Evolutionary conservation across 2,888 invertebrate genomes (phyloP), one percentile per base, ranked within the genome.

Genomic region (Pardosa pseudoannulata): DNA sequence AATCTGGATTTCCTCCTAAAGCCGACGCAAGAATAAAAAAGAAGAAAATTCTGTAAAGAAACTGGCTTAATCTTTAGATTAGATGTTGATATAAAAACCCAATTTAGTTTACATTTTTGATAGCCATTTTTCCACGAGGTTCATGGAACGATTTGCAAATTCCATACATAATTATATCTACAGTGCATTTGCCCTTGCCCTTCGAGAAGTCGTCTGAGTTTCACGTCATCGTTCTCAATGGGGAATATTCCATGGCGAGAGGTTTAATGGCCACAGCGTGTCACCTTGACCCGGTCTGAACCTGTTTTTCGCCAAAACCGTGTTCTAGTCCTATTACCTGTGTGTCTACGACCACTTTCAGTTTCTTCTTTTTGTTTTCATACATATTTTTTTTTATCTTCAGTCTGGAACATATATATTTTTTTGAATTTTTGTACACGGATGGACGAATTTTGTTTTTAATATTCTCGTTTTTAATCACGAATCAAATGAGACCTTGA

Each of bases 231-330:
- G 19, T 56, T 56, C 56, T 56, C 23, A 56, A 56, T 56, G 56
- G 56, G 56, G 56, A 56, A 56, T 56, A 56, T 56, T 56, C 56
- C 23, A 19, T 56, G 56, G 23, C 56, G 56, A 19, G 56, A 56
- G 62, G 81, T 81, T 81, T 81, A 81, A 81, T 81, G 81, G 62
- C 81, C 81, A 80, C 46, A 31, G 19, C 67, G 56, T 81, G 74
- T 81, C 81, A 81, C 81, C 81, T 81, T 81, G 81, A 81, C 81
- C 81, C 36, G 74, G 29, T 68, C 67, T 36, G 62, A 81, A 81
- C 81, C 81, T 81, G 81, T 81, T 81, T 56, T 73, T 65, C 67
- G 6, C 56, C 73, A 62, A 5, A 56, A 28, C 70, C 39, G 56
- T 56, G n/a, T 75, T 39, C 75, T 28, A 65, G 56, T 41, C 39